phyloP scores from a whole-genome alignment of 2,797 vertebrate genomes.

The Rallus crepitans region DNA sequence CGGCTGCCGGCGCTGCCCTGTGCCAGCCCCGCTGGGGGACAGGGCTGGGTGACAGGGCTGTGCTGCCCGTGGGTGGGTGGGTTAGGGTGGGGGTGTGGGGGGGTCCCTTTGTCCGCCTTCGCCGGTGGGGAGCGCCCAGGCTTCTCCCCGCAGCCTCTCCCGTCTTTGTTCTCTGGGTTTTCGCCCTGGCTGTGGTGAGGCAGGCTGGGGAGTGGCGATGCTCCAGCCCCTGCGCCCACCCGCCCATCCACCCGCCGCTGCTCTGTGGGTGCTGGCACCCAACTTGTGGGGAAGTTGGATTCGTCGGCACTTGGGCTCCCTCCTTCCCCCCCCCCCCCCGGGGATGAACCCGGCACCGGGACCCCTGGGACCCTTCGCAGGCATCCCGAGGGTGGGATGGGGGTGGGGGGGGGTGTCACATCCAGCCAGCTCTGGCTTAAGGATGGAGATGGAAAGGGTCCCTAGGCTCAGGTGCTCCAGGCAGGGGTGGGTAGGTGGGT shows the following conservation, averaged over 20 bases:
- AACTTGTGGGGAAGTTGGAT: neutral
- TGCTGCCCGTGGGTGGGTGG: neutral
- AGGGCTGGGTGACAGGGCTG: neutral
- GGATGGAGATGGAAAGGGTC: neutral
- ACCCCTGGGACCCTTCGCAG: rapidly evolving
- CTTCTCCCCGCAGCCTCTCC: constrained; percentile 44
- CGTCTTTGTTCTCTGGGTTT: constrained; percentile 28
- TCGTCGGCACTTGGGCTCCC: neutral
- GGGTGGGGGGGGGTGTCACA: neutral
- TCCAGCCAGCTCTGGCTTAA: neutral
- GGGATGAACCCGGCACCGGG: rapidly evolving
- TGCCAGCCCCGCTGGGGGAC: neutral
- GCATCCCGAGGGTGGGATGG: neutral
- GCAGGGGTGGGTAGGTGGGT: neutral
- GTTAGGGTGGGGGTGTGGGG: too few relatives aligned
- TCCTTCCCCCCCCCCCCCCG: too few relatives aligned
- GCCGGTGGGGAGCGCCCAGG: neutral
- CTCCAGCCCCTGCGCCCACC: neutral
- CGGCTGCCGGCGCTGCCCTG: neutral
- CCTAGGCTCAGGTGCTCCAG: too few relatives aligned
- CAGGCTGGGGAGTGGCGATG: neutral
- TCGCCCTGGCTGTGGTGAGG: neutral
- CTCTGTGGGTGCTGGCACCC: neutral
- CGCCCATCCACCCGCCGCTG: neutral
- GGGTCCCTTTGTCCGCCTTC: neutral